A percentile compares a stretch with the other conserved stretches of the same genome.
phyloP scores from a whole-genome alignment of 1,140 invertebrate species.

The Glossosoma conforme region DNA sequence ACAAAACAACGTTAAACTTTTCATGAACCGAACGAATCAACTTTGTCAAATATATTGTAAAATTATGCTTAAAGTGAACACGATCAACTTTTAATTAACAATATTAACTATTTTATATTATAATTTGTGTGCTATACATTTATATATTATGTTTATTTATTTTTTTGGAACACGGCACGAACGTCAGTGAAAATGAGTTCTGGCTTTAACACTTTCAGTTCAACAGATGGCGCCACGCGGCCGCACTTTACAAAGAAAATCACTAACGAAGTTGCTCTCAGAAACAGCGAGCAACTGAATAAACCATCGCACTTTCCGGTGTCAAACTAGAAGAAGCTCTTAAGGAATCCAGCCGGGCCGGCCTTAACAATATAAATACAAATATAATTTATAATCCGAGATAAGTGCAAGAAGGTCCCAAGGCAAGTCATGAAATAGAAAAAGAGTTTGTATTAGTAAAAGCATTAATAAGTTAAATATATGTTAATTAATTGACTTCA shows the following conservation, averaged over 20 bases:
- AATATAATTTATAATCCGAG: too few species aligned
- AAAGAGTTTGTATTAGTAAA: slow-evolving; percentile 17
- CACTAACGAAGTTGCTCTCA: slow-evolving; percentile 26
- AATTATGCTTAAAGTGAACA: slow-evolving; percentile 25
- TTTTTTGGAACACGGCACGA: slow-evolving; percentile 30
- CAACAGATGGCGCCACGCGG: too few species aligned
- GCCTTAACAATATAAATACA: slow-evolving; percentile 52
- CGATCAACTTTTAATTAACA: slow-evolving; percentile 27
- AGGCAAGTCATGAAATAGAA: slow-evolving; percentile 24
- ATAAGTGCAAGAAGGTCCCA: slow-evolving; percentile 14
- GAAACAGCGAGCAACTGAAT: slow-evolving; percentile 27
- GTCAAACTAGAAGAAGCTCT: slow-evolving; percentile 77
- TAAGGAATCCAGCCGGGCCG: slow-evolving; percentile 81
- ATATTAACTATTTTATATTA: slow-evolving; percentile 25
- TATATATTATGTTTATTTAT: slow-evolving; percentile 22
- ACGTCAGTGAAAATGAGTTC: slow-evolving; percentile 28
- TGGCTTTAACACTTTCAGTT: too few species aligned
- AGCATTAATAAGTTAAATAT: neutral
- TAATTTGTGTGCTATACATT: slow-evolving; percentile 33
- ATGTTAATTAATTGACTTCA: too few species aligned
- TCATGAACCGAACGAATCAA: slow-evolving; percentile 4
- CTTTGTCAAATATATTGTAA: slow-evolving; percentile 12
- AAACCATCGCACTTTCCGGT: slow-evolving; percentile 7
- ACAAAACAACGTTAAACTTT: slow-evolving; percentile 5
- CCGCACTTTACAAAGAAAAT: slow-evolving; percentile 18